Percentiles rank a stretch among this genome's conserved stretches.
These are phyloP conservation scores for Chymomyza caudatula DNA, from an alignment of 2,888 invertebrate species.

Conservation along the genomic window DNA sequence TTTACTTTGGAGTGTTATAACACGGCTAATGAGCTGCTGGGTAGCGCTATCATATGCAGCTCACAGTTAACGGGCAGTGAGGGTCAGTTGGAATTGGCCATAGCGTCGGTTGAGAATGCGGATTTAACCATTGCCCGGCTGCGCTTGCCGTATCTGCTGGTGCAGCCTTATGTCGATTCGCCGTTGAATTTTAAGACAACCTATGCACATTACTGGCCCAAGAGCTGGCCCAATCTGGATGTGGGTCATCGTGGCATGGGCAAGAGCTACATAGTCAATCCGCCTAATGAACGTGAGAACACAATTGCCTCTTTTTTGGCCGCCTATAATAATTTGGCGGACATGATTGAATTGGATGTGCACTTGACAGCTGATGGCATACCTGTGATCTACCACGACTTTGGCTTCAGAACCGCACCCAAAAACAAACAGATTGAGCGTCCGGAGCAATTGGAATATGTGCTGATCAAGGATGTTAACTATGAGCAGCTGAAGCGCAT, in stretches of 20 bases:
- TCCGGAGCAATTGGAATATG: slow-evolving; percentile 90
- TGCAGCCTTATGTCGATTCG: slow-evolving; percentile 74
- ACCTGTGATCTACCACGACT: slow-evolving; percentile 98
- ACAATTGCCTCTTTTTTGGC: slow-evolving; percentile 95
- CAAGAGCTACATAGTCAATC: slow-evolving; percentile 86
- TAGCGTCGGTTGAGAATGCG: slow-evolving; percentile 81
- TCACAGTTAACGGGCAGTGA: slow-evolving; percentile 87
- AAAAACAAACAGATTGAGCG: slow-evolving; percentile 81
- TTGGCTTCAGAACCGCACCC: slow-evolving; percentile 88
- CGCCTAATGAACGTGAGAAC: slow-evolving; percentile 89
- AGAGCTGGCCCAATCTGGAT: slow-evolving; percentile 90
- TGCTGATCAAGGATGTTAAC: slow-evolving; percentile 95
- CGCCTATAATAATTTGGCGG: slow-evolving; percentile 94
- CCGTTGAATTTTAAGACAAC: slow-evolving; percentile 88
- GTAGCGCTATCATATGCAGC: slow-evolving; percentile 90
- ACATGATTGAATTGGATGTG: slow-evolving; percentile 99
- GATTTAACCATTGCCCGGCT: slow-evolving; percentile 90
- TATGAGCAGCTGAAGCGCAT: slow-evolving; percentile 92
- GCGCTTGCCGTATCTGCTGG: slow-evolving; percentile 81
- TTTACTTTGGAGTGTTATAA: slow-evolving; percentile 64
- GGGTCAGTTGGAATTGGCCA: slow-evolving; percentile 85
- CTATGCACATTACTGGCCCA: slow-evolving; percentile 91
- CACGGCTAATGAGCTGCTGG: slow-evolving; percentile 81
- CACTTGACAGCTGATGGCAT: slow-evolving; percentile 96
- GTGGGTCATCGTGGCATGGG: slow-evolving; percentile 97